Conservation (phyloP, 2,113 vertebrate genomes). For the Periophthalmodon schlosseri region DNA sequence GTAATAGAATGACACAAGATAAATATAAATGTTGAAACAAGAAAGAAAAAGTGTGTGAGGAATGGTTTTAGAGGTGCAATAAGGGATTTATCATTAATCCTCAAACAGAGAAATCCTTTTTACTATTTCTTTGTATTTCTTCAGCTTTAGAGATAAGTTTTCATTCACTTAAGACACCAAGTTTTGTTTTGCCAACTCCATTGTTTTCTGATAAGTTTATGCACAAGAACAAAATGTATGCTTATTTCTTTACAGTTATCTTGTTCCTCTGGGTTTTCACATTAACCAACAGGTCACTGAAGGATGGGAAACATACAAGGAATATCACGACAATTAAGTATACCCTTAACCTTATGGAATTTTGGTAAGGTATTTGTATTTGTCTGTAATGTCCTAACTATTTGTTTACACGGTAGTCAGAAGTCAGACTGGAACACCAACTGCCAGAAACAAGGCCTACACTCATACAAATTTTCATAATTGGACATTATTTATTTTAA, state of each 20-base stretch:
- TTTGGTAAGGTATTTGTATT: too few species aligned
- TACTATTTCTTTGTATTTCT: not conserved
- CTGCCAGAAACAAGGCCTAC: not conserved
- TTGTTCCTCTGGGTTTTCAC: not conserved
- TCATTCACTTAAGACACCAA: not conserved
- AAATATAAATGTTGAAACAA: slow-evolving; percentile 12
- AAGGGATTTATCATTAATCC: slow-evolving; percentile 2
- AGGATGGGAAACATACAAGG: too few species aligned
- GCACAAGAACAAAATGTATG: not conserved
- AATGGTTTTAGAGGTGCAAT: slow-evolving; percentile 6
- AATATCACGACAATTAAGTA: too few species aligned
- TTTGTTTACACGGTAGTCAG: too few species aligned
- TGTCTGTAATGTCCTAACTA: too few species aligned
- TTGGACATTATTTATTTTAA: not conserved
- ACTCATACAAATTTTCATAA: not conserved
- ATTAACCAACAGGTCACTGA: too few species aligned
- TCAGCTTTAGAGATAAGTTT: not conserved
- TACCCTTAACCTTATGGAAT: too few species aligned
- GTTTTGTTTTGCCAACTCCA: not conserved
- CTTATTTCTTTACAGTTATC: not conserved
- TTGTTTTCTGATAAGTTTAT: not conserved
- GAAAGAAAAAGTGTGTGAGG: not conserved
- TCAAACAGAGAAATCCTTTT: slow-evolving; percentile 1
- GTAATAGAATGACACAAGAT: slow-evolving; percentile 13
- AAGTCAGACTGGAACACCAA: not conserved